These are phyloP conservation scores for Okapia johnstoni DNA, from an alignment of 2,113 vertebrate genomes.

Conservation along the genomic window DNA sequence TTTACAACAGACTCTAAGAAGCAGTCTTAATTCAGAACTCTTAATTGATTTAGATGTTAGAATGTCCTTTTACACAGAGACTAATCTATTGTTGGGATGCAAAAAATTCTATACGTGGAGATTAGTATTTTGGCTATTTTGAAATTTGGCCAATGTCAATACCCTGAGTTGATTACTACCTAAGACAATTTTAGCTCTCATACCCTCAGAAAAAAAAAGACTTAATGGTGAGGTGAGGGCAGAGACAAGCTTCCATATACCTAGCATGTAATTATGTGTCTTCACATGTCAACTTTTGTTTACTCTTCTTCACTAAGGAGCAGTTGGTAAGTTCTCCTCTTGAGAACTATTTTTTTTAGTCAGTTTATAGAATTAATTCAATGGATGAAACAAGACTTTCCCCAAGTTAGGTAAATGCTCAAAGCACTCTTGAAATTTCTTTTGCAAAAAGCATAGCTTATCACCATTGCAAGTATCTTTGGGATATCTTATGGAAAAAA, in stretches of 20 bases:
- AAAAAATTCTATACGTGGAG: background rate
- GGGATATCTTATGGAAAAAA: background rate
- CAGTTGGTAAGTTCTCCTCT: constrained; percentile 42
- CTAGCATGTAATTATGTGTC: constrained; percentile 60
- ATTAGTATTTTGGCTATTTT: background rate
- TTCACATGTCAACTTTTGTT: constrained; percentile 58
- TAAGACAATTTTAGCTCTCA: constrained; percentile 70
- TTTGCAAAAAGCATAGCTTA: background rate
- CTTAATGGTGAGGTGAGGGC: constrained; percentile 68
- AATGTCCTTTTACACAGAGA: background rate
- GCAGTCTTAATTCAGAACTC: background rate
- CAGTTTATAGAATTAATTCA: background rate
- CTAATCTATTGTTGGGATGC: background rate
- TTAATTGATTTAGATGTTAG: background rate
- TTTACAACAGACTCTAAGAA: background rate
- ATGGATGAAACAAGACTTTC: constrained; percentile 11
- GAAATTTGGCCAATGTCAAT: constrained; percentile 12
- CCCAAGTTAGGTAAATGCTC: constrained; percentile 1
- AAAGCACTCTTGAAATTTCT: constrained; percentile 26
- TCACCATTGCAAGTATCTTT: background rate
- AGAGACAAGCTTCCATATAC: constrained; percentile 69
- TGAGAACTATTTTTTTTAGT: constrained; percentile 32
- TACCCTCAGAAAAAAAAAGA: constrained; percentile 56
- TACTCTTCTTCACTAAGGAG: constrained; percentile 55
- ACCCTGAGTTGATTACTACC: constrained; percentile 63